A percentile compares a stretch with the other conserved stretches of the same genome.
These are phyloP conservation scores for Glaucopsyche alexis DNA, from an alignment of 2,888 invertebrate genomes.

Conservation along the genomic window DNA sequence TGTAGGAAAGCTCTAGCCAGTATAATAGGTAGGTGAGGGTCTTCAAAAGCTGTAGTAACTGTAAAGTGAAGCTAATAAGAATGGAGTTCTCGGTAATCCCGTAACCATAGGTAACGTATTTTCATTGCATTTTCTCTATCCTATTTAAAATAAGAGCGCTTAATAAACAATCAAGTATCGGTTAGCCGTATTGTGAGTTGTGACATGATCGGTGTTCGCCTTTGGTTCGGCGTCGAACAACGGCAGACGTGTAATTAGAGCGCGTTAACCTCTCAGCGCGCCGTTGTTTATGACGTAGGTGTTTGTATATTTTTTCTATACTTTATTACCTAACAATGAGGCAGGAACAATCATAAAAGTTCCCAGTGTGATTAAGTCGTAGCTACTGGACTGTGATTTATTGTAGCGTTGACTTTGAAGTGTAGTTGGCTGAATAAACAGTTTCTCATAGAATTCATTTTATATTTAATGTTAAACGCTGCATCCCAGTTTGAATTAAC, in stretches of 20 bases:
- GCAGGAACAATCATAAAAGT: constrained; percentile 37
- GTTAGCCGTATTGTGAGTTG: neutral
- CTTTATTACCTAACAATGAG: constrained; percentile 39
- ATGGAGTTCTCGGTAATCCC: too few species aligned
- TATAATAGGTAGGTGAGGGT: too few species aligned
- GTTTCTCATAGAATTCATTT: constrained; percentile 21
- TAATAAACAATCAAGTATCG: too few species aligned
- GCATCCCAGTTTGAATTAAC: neutral
- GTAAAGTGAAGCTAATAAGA: too few species aligned
- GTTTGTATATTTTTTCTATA: constrained; percentile 39
- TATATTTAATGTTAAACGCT: constrained; percentile 18
- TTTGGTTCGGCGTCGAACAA: neutral
- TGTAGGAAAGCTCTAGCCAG: too few species aligned
- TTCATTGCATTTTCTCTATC: too few species aligned
- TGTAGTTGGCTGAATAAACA: constrained; percentile 21
- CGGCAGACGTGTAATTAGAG: constrained; percentile 21
- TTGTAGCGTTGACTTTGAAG: constrained; percentile 29
- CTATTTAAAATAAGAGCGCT: too few species aligned
- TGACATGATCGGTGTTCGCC: neutral
- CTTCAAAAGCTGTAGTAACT: too few species aligned
- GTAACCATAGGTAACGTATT: neutral
- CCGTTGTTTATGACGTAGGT: constrained; percentile 36
- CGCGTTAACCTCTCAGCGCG: constrained; percentile 36
- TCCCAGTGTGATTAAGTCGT: constrained; percentile 32
- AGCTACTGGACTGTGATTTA: constrained; percentile 29